A percentile compares a stretch with the other conserved stretches of the same genome.
phyloP scores from a whole-genome alignment of 2,888 invertebrate genomes.

The Cosmorhoe ocellata region DNA sequence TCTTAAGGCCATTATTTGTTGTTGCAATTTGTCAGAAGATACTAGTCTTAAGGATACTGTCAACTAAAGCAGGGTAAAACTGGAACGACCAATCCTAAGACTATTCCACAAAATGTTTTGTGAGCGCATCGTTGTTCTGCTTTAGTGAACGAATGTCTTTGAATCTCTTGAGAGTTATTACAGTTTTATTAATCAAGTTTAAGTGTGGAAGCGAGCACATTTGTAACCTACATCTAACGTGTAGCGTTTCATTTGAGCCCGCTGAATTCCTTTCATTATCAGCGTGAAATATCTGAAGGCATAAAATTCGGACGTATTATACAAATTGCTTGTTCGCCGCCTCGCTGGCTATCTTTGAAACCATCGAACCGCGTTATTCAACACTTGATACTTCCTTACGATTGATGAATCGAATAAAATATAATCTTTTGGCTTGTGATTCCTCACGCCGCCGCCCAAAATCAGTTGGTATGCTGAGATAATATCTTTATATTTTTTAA shows the following conservation, averaged over 20 bases:
- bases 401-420: conserved; percentile 50
- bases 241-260: conserved; percentile 38
- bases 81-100: not conserved
- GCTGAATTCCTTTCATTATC: conserved; percentile 56
- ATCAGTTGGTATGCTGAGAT: conserved; percentile 45
- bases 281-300: conserved; percentile 55
- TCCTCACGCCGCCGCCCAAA: conserved; percentile 45
- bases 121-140: not conserved
- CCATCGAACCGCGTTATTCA: conserved; percentile 56
- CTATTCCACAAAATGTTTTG: not conserved
- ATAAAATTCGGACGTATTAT: conserved; percentile 60
- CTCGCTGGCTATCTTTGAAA: conserved; percentile 53
- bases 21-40: conserved; percentile 41
- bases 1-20: conserved; percentile 35
- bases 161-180: conserved; percentile 22
- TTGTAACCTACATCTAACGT: conserved; percentile 20
- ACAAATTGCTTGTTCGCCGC: conserved; percentile 73
- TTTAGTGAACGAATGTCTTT: conserved; percentile 2
- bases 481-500: conserved; percentile 35
- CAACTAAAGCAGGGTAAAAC: not conserved
- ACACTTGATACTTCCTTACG: conserved; percentile 39
- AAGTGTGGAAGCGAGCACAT: conserved; percentile 29
- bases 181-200: conserved; percentile 24
- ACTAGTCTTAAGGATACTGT: not conserved
- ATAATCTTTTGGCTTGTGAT: conserved; percentile 1